These are phyloP conservation scores for Stratiomys singularior DNA, from an alignment of 2,888 invertebrate species.

Conservation along the genomic window DNA sequence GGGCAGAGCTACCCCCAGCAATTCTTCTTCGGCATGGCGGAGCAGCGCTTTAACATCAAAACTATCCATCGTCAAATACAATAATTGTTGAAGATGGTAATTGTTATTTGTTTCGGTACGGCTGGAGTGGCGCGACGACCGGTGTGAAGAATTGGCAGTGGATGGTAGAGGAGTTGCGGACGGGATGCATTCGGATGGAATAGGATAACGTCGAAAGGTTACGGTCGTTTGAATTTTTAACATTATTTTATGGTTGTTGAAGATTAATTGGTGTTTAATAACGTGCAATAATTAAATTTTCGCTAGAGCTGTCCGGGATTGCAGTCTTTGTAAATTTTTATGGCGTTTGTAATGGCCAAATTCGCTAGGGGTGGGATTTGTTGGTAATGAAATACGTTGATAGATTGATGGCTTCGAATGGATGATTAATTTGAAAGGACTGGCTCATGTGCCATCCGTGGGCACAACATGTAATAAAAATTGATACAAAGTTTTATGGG, in stretches of 20 bases:
- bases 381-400: slow-evolving; percentile 10
- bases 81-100: neutral
- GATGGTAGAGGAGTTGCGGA: too few species aligned
- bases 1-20: too few species aligned
- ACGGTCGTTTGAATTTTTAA: slow-evolving; percentile 29
- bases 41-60: slow-evolving; percentile 3
- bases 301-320: neutral
- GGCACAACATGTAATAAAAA: too few species aligned
- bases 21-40: too few species aligned
- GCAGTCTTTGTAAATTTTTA: neutral
- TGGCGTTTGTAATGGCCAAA: slow-evolving; percentile 15
- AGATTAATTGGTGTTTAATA: slow-evolving; percentile 29
- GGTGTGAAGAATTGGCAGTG: neutral
- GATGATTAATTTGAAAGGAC: neutral
- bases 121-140: neutral
- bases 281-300: slow-evolving; percentile 16
- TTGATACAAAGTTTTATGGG: too few species aligned
- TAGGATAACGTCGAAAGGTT: slow-evolving; percentile 16
- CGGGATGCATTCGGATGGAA: neutral
- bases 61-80: neutral
- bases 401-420: neutral
- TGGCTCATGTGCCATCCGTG: too few species aligned
- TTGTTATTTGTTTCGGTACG: slow-evolving; percentile 1
- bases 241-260: slow-evolving; percentile 2
- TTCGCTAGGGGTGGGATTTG: slow-evolving; percentile 23